Evolutionary conservation across 2,113 vertebrate genomes (phyloP).

Genomic region (Nesogale talazaci): DNA sequence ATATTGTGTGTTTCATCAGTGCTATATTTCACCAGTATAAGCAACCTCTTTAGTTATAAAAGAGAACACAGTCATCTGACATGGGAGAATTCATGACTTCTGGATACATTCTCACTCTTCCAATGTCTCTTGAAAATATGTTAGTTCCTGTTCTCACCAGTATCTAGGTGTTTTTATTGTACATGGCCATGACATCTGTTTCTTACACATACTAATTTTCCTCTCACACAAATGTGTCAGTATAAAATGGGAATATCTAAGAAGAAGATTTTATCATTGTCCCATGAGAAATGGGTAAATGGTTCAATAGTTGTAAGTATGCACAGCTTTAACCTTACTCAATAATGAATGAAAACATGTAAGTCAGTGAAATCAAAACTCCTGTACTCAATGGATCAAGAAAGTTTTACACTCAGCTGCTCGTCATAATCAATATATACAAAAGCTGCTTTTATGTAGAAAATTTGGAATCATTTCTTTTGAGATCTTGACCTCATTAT

Average conservation of each 20-base stretch:
- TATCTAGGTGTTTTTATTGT: not conserved
- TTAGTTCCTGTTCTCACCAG: not conserved
- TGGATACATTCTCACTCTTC: not conserved
- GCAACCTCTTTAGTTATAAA: not conserved
- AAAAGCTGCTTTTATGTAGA: not conserved
- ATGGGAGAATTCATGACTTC: not conserved
- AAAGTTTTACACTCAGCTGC: not conserved
- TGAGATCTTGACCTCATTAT: not conserved
- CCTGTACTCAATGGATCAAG: slow-evolving; percentile 54
- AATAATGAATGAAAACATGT: slow-evolving; percentile 64
- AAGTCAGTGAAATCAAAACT: slow-evolving; percentile 56
- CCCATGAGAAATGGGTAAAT: slow-evolving; percentile 2
- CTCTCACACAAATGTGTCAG: not conserved
- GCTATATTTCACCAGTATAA: not conserved
- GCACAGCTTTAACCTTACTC: slow-evolving; percentile 66
- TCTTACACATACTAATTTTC: not conserved
- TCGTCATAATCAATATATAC: not conserved
- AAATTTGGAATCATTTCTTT: not conserved
- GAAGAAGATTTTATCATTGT: not conserved
- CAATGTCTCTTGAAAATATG: not conserved
- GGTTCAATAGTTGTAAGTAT: slow-evolving; percentile 26
- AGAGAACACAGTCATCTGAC: not conserved
- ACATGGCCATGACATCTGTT: not conserved
- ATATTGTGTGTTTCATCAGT: too few species aligned
- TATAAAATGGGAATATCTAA: not conserved